Conservation (phyloP, 37 sponge, comb jelly and placozoan species). For the Haliclona indistincta region DNA sequence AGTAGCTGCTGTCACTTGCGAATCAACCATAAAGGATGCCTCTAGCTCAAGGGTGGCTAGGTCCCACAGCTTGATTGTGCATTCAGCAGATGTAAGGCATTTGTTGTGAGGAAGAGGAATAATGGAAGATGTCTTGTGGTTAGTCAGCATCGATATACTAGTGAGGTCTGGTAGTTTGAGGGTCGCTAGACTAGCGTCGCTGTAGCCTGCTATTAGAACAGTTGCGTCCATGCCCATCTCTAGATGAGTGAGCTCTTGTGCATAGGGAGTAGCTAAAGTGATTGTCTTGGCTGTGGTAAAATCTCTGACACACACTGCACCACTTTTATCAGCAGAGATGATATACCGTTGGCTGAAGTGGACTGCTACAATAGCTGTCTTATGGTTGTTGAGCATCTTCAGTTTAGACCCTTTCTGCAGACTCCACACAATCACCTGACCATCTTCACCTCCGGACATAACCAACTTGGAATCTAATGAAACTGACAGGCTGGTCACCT, state of each 20-base stretch:
- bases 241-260: constrained; percentile 4
- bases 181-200: neutral
- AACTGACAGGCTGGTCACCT: constrained; percentile 48
- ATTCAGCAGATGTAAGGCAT: too few relatives aligned
- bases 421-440: constrained; percentile 59
- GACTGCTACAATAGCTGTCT: constrained; percentile 36
- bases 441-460: constrained; percentile 48
- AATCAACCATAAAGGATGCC: constrained; percentile 53
- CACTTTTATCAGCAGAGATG: constrained; percentile 36
- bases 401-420: constrained; percentile 37
- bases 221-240: constrained; percentile 13
- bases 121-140: constrained; percentile 55
- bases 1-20: constrained; percentile 70
- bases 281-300: constrained; percentile 38
- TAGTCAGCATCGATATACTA: constrained; percentile 14
- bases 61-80: too few relatives aligned
- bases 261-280: neutral
- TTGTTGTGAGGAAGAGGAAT: too few relatives aligned
- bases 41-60: too few relatives aligned
- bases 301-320: constrained; percentile 38
- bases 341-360: constrained; percentile 36
- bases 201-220: constrained; percentile 32
- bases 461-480: constrained; percentile 27
- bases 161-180: constrained; percentile 17
- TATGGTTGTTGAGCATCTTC: constrained; percentile 46